A percentile compares a stretch with the other conserved stretches of the same genome.
These are phyloP conservation scores for Actenoides hombroni DNA, from an alignment of 2,113 vertebrate genomes.

Conservation along the genomic window DNA sequence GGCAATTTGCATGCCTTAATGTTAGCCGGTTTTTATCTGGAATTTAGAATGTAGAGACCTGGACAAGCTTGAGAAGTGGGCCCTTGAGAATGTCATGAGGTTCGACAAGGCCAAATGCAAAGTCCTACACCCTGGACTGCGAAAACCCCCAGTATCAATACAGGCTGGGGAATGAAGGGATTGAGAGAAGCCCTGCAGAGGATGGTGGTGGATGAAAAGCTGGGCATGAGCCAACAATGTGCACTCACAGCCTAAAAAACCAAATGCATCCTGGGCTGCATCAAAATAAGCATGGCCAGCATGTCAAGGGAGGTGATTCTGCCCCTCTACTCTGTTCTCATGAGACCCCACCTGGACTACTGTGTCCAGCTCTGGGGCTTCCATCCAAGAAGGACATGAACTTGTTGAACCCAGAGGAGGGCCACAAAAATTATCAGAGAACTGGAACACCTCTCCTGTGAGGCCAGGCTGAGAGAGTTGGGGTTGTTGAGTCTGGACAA, in stretches of 20 bases:
- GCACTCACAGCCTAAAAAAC: rapidly evolving
- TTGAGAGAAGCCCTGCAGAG: background rate
- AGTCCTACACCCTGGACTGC: rapidly evolving
- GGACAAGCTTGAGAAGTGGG: background rate
- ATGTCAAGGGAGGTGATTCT: background rate
- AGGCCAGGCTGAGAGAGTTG: background rate
- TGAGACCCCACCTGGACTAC: background rate
- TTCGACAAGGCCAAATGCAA: background rate
- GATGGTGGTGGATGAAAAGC: background rate
- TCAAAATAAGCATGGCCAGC: rapidly evolving
- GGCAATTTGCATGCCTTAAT: background rate
- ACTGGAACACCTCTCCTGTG: background rate
- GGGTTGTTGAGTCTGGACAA: background rate
- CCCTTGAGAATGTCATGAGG: background rate
- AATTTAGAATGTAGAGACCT: background rate
- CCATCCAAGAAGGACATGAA: background rate
- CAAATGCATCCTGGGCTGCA: background rate
- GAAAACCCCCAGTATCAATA: rapidly evolving
- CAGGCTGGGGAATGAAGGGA: background rate
- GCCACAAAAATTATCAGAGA: background rate
- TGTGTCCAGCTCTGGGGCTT: background rate
- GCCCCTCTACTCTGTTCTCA: rapidly evolving
- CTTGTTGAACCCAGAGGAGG: background rate
- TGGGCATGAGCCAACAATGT: background rate
- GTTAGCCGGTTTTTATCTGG: background rate